Percentiles rank a stretch among this genome's conserved stretches.
Conservation (phyloP, 2,113 vertebrate genomes). For the Myxocyprinus asiaticus region DNA sequence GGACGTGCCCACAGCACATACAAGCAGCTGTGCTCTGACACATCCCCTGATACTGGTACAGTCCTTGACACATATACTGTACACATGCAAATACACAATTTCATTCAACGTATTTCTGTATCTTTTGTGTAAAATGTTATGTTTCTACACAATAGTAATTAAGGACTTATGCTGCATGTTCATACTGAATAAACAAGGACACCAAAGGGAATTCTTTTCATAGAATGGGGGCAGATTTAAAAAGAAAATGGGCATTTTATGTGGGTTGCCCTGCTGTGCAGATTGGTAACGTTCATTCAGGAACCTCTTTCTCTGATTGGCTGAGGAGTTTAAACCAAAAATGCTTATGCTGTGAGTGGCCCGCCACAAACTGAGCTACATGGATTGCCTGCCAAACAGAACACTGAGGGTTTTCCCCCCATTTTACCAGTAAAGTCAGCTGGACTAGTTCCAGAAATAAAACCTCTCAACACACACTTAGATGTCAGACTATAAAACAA, state of each 20-base stretch:
- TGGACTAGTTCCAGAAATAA: too few relatives aligned
- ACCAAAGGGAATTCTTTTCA: conserved; percentile 11
- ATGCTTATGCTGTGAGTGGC: conserved; percentile 38
- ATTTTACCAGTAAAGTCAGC: too few relatives aligned
- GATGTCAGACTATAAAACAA: too few relatives aligned
- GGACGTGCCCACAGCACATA: conserved; percentile 53
- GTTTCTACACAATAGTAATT: too few relatives aligned
- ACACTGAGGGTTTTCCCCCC: neutral
- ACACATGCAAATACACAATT: conserved; percentile 1
- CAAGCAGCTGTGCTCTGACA: conserved; percentile 47
- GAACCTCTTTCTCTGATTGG: conserved; percentile 45
- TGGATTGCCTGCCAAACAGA: conserved; percentile 46
- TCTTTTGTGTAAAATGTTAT: too few relatives aligned
- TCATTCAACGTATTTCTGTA: neutral
- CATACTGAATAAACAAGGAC: conserved; percentile 36
- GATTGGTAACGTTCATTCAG: conserved; percentile 47
- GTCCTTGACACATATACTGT: conserved; percentile 28
- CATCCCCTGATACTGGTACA: conserved; percentile 48
- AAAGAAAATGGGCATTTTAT: conserved; percentile 38
- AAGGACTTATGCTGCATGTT: neutral
- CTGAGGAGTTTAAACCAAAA: conserved; percentile 55
- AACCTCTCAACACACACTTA: too few relatives aligned
- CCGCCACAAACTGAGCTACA: conserved; percentile 43
- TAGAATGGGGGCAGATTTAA: conserved; percentile 43
- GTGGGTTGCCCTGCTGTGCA: conserved; percentile 43